Evolutionary conservation across 2,113 vertebrate genomes (phyloP), one percentile per base, ranked within the genome.

Genomic region (Cyprinodon brontotheroides): DNA sequence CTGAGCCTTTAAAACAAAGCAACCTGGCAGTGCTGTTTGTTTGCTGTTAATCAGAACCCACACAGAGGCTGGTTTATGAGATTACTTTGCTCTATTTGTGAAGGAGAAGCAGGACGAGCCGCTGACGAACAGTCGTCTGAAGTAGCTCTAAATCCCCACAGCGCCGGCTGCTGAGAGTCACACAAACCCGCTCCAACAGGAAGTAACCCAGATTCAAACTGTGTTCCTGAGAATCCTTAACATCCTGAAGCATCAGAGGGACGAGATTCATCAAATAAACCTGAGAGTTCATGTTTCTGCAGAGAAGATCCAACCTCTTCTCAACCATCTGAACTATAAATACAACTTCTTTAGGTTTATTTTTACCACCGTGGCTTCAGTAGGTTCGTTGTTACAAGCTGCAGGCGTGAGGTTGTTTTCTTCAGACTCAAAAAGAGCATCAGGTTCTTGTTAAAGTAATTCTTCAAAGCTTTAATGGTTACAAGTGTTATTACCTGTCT

Each of bases 121-220:
- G 45, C 82, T 82, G 70, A 87, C 65, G 78, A 79, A 81, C 75
- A 80, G 48, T 68, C 65, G 65, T 83, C 78, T 77, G 70, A 85
- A 88, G 70, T 63, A 47, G 36, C 50, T 77, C 70, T 68, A 79
- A 79, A 68, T 78, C 84, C 29, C 86, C 86, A 72, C 12, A 15
- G 84, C 69, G 41, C 75, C 61, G 66, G 40, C 43, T 68, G 65
- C 61, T 13, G 48, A 79, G 72, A 68, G 47, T 71, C 72, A 65
- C 70, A n/a, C 69, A 14, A 0, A 6, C 67, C 62, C 76, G 73
- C 66, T 45, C 43, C 22, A 29, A 61, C 12, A 75, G 64, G 72
- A 70, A 77, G 29, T 64, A 79, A 86, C 79, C 86, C 76, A 71
- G 22, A 82, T 85, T 65, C 53, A 68, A 61, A 60, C n/a, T 63